These are phyloP conservation scores for Hydropotes inermis DNA, from an alignment of 2,113 vertebrate species.

Conservation along the genomic window DNA sequence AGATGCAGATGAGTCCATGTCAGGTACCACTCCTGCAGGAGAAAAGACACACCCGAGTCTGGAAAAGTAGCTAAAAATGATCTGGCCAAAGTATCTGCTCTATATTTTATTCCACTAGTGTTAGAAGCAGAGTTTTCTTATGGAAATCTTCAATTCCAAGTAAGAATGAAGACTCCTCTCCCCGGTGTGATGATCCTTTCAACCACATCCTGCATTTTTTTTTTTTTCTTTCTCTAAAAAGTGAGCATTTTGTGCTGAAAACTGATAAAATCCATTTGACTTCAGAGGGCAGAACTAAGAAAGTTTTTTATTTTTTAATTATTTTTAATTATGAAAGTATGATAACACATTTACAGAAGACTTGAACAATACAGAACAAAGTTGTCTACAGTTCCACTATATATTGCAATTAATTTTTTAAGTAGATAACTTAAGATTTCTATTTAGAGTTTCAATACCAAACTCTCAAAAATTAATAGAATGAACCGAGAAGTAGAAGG, in stretches of 20 bases:
- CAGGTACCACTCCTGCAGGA: rapidly evolving
- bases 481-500: neutral
- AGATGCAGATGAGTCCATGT: rapidly evolving
- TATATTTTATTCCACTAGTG: neutral
- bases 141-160: slow-evolving; percentile 16
- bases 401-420: neutral
- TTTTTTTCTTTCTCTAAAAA: slow-evolving; percentile 53
- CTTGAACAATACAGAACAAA: neutral
- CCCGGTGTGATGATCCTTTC: slow-evolving; percentile 49
- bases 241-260: slow-evolving; percentile 65
- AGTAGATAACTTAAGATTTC: neutral
- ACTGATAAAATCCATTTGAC: slow-evolving; percentile 73
- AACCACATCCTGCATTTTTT: slow-evolving; percentile 63
- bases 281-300: slow-evolving; percentile 67
- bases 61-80: rapidly evolving
- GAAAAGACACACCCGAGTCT: rapidly evolving
- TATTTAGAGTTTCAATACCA: neutral
- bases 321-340: neutral
- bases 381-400: neutral
- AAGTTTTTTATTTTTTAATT: slow-evolving; percentile 25
- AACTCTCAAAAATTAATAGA: neutral
- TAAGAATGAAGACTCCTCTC: slow-evolving; percentile 32
- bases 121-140: neutral
- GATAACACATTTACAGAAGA: neutral
- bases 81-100: rapidly evolving